Base-by-base conservation (phyloP, 2,113 vertebrate genomes). In the Herpetotheres cachinnans region DNA sequence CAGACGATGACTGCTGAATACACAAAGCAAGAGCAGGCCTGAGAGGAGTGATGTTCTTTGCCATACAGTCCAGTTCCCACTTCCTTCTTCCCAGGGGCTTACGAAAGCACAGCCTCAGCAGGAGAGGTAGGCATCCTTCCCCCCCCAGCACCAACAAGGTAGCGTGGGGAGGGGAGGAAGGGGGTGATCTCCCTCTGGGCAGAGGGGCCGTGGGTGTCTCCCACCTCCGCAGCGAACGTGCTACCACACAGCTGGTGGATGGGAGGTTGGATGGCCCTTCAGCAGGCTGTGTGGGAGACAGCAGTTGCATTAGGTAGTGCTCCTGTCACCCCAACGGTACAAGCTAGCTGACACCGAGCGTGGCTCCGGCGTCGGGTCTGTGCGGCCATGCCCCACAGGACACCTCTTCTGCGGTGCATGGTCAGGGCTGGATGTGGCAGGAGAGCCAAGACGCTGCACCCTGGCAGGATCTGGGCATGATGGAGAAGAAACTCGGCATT, bases 91-190 rank as follows among this genome's bases (percentile, higher is more conserved):
- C 46, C 83, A 15, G 36, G 55, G 50, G 24, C 32, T 49, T 4
- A 11, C 13, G 7, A 18, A 27, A 44, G 50, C 56, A 9, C 34
- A 47, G 62, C 58, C 55, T 7, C 18, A 38, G 91, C 80, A 17
- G 56, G 16, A 65, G 72, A 52, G 26, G 47, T 2, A 11, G 12
- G 26, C 5, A 32, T 16, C n/a, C n/a, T 16, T 38, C n/a, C n/a
- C 26, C 15, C 30, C 2, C 1, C 3, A 20, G 47, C 42, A 44
- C 2, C 50, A 11, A 7, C 24, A 16, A 34, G 22, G n/a, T 1
- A 11, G 15, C 10, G 4, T 12, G 44, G 4, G 77, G 34, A 25
- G 46, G 65, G 5, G 63, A 42, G 18, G 61, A 26, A 16, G 55
- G 15, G 30, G n/a, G 15, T 56, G 26, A 18, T n/a, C 55, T 16